These are phyloP conservation scores for Rostratula benghalensis DNA, from an alignment of 2,113 vertebrate genomes.

Conservation along the genomic window DNA sequence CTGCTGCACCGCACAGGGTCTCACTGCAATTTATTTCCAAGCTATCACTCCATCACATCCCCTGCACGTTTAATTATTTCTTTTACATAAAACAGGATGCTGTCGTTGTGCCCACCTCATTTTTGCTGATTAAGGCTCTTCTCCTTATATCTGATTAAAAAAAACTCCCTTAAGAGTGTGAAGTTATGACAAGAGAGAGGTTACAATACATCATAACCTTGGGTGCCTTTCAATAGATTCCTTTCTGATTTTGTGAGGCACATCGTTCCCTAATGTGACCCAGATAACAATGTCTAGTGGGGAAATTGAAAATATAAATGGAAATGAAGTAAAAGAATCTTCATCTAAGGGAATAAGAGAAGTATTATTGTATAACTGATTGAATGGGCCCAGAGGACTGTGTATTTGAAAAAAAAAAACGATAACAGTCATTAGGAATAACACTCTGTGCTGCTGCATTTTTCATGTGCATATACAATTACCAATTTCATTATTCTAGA, in stretches of 20 bases:
- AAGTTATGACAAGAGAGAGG: slow-evolving; percentile 67
- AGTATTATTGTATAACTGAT: slow-evolving; percentile 79
- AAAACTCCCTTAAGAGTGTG: slow-evolving; percentile 58
- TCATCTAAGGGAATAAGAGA: slow-evolving; percentile 71
- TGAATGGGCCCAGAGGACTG: slow-evolving; percentile 70
- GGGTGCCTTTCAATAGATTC: slow-evolving; percentile 74
- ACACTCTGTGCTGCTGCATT: slow-evolving; percentile 55
- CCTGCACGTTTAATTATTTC: slow-evolving; percentile 72
- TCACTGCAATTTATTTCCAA: slow-evolving; percentile 65
- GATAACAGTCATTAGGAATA: slow-evolving; percentile 71
- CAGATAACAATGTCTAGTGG: slow-evolving; percentile 84
- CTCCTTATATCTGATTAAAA: slow-evolving; percentile 58
- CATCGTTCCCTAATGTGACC: slow-evolving; percentile 79
- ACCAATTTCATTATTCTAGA: slow-evolving; percentile 70
- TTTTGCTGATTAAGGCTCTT: slow-evolving; percentile 72
- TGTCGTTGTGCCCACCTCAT: slow-evolving; percentile 9
- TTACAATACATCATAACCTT: slow-evolving; percentile 71
- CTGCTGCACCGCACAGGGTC: slow-evolving; percentile 13
- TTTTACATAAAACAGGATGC: slow-evolving; percentile 53
- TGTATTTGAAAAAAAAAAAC: slow-evolving; percentile 43
- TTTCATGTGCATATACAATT: slow-evolving; percentile 72
- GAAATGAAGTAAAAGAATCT: slow-evolving; percentile 81
- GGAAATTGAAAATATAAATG: slow-evolving; percentile 84
- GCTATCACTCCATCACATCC: slow-evolving; percentile 58
- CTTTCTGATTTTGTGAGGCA: slow-evolving; percentile 75